A percentile compares a stretch with the other conserved stretches of the same genome.
phyloP scores from a whole-genome alignment of 2,797 vertebrate genomes.

The Apodemus agrarius region DNA sequence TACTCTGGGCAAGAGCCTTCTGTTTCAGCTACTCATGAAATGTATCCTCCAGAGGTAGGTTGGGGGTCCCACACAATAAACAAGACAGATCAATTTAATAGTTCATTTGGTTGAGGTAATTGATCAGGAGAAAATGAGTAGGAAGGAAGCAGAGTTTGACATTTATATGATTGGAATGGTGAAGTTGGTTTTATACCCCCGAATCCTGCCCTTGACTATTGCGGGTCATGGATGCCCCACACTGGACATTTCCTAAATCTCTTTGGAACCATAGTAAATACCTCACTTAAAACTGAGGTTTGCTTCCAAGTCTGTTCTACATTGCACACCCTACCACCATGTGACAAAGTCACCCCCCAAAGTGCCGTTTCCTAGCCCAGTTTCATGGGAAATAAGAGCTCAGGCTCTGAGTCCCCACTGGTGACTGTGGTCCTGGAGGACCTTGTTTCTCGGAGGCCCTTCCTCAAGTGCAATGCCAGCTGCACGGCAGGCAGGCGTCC shows the following conservation, averaged over 20 bases:
- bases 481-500: background rate
- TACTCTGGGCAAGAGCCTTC: background rate
- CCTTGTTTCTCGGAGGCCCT: background rate
- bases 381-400: constrained; percentile 26
- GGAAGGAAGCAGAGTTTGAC: background rate
- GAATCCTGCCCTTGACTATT: accelerated
- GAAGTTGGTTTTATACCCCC: background rate
- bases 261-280: background rate
- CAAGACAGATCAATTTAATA: background rate
- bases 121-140: constrained; percentile 13
- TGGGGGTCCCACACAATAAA: background rate
- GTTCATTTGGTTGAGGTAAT: background rate
- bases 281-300: background rate
- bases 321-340: background rate
- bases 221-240: background rate
- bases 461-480: background rate
- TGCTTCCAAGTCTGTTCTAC: background rate
- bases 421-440: background rate
- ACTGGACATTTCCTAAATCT: constrained; percentile 5
- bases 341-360: background rate
- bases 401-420: background rate
- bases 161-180: background rate
- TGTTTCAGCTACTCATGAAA: background rate
- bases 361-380: background rate
- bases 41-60: background rate